A percentile compares a stretch with the other conserved stretches of the same genome.
phyloP scores from a whole-genome alignment of 2,888 invertebrate genomes.

The Iselma pallidipennis region DNA sequence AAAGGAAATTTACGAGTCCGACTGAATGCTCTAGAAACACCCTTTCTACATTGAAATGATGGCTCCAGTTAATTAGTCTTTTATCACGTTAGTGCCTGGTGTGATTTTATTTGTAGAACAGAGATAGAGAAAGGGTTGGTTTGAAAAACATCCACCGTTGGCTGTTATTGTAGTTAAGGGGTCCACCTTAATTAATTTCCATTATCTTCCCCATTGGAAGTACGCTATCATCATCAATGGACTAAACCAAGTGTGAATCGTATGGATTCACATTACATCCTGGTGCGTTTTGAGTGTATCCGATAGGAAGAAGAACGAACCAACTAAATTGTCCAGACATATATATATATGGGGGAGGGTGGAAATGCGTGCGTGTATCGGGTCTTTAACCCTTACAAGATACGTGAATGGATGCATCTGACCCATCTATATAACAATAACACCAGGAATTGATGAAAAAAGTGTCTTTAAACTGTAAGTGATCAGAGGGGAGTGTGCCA shows the following conservation, averaged over 20 bases:
- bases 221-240: not conserved
- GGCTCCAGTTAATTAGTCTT: not conserved
- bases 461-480: too few species aligned
- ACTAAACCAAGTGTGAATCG: not conserved
- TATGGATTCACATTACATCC: not conserved
- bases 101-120: not conserved
- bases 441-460: too few species aligned
- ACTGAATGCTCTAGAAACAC: too few species aligned
- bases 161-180: not conserved
- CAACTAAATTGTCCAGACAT: not conserved
- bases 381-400: too few species aligned
- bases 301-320: not conserved
- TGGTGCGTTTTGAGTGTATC: not conserved
- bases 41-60: not conserved
- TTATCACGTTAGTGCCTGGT: not conserved
- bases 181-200: not conserved
- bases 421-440: too few species aligned
- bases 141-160: too few species aligned
- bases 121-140: too few species aligned
- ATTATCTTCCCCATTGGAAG: not conserved
- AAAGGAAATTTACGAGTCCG: too few species aligned
- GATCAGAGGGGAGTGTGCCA: not conserved
- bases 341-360: too few species aligned
- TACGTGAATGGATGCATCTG: too few species aligned
- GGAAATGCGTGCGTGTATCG: too few species aligned